phyloP scores from a whole-genome alignment of 1,140 invertebrate species.

The Lucilia cuprina region DNA sequence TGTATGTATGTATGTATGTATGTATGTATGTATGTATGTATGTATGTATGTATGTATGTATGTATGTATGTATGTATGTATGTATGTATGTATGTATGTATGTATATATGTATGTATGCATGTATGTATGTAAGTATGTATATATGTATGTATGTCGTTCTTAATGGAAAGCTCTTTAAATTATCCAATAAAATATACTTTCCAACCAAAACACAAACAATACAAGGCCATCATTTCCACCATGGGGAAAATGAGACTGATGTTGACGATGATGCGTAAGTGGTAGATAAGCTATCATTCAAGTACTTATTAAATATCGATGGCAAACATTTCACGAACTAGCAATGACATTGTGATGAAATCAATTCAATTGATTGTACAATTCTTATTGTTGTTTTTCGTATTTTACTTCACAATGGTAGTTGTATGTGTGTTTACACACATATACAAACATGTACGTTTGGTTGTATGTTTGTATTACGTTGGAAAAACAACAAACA shows the following conservation, averaged over 20 bases:
- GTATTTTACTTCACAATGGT: not conserved
- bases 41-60: too few relatives aligned
- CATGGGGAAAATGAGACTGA: not conserved
- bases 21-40: too few relatives aligned
- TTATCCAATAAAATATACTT: not conserved
- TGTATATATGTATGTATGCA: too few relatives aligned
- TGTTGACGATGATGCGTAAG: slow-evolving; percentile 20
- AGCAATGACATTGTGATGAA: slow-evolving; percentile 23
- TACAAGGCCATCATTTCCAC: not conserved
- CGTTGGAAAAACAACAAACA: not conserved
- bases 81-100: too few relatives aligned
- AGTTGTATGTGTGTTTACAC: not conserved
- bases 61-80: too few relatives aligned
- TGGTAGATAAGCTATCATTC: slow-evolving; percentile 28
- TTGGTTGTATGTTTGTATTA: not conserved
- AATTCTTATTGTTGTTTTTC: slow-evolving; percentile 21
- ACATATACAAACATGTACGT: not conserved
- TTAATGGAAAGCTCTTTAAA: too few relatives aligned
- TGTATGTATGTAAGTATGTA: too few relatives aligned
- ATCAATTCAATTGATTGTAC: slow-evolving; percentile 32
- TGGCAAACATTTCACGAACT: slow-evolving; percentile 27
- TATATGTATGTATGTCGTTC: too few relatives aligned
- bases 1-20: too few relatives aligned
- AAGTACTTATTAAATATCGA: slow-evolving; percentile 30
- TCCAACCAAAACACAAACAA: not conserved